Evolutionary conservation across 2,113 vertebrate genomes (phyloP).

Genomic region (Eublepharis macularius): DNA sequence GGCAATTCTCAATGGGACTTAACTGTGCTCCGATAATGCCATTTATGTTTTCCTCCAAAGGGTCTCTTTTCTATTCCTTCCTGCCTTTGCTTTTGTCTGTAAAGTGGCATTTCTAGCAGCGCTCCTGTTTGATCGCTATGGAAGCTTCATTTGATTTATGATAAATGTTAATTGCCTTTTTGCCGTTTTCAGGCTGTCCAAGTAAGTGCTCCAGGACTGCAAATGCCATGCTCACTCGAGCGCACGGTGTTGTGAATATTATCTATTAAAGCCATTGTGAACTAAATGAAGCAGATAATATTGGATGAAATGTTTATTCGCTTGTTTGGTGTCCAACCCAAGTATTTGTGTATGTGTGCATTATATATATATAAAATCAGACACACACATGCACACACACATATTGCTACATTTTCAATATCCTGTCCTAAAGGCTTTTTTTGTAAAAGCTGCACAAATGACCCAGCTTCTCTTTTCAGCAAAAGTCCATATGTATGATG

Average conservation of each 20-base stretch:
- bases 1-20: neutral
- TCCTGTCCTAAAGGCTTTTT: constrained; percentile 36
- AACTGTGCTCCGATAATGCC: neutral
- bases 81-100: constrained; percentile 1
- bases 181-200: constrained; percentile 56
- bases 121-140: constrained; percentile 29
- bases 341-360: neutral
- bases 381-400: neutral
- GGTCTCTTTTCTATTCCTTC: neutral
- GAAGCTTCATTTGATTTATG: constrained; percentile 67
- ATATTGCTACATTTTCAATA: constrained; percentile 21
- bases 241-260: constrained; percentile 54
- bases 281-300: constrained; percentile 71
- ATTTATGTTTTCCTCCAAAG: neutral
- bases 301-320: constrained; percentile 68
- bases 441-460: constrained; percentile 11
- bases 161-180: constrained; percentile 71
- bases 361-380: neutral
- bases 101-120: constrained; percentile 35
- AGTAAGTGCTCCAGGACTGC: constrained; percentile 50
- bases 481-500: neutral
- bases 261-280: constrained; percentile 61
- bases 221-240: constrained; percentile 60
- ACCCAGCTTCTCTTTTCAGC: constrained; percentile 21
- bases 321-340: constrained; percentile 53